phyloP scores from a whole-genome alignment of 2,888 invertebrate genomes.

The Acleris holmiana region DNA sequence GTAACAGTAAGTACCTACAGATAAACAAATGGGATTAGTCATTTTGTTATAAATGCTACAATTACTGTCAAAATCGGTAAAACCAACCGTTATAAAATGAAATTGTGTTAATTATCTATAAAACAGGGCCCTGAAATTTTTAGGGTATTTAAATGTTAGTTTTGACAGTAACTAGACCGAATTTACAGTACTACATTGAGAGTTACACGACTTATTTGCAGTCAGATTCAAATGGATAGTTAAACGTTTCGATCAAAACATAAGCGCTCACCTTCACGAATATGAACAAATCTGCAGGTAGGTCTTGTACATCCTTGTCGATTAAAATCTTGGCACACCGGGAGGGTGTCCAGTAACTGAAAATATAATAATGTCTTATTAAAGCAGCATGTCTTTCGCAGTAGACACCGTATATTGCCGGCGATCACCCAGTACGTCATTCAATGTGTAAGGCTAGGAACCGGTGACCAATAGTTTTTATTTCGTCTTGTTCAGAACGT shows the following conservation, averaged over 20 bases:
- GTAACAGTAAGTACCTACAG: conserved; percentile 17
- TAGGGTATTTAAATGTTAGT: conserved; percentile 5
- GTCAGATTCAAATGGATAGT: conserved; percentile 37
- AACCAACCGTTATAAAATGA: too few species aligned
- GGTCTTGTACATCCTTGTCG: conserved; percentile 97
- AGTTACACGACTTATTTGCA: conserved; percentile 38
- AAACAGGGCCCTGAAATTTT: too few species aligned
- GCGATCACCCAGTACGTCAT: conserved; percentile 59
- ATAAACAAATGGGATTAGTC: conserved; percentile 4
- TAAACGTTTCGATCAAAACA: conserved; percentile 31
- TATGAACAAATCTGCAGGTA: conserved; percentile 99
- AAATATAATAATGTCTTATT: conserved; percentile 78
- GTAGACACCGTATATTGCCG: conserved; percentile 34
- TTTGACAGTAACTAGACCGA: conserved; percentile 29
- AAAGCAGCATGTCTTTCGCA: conserved; percentile 55
- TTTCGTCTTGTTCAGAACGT: conserved; percentile 5
- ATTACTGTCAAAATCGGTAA: conserved; percentile 29
- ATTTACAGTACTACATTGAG: conserved; percentile 16
- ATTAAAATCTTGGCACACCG: conserved; percentile 99
- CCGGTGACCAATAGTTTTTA: conserved; percentile 5
- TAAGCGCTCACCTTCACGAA: conserved; percentile 93
- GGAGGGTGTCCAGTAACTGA: conserved; percentile 99
- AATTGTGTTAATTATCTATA: too few species aligned
- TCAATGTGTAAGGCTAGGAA: conserved; percentile 46
- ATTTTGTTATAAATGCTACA: conserved; percentile 7